Conservation (phyloP, 1,140 invertebrate species). For the Nixonia krombeini region DNA sequence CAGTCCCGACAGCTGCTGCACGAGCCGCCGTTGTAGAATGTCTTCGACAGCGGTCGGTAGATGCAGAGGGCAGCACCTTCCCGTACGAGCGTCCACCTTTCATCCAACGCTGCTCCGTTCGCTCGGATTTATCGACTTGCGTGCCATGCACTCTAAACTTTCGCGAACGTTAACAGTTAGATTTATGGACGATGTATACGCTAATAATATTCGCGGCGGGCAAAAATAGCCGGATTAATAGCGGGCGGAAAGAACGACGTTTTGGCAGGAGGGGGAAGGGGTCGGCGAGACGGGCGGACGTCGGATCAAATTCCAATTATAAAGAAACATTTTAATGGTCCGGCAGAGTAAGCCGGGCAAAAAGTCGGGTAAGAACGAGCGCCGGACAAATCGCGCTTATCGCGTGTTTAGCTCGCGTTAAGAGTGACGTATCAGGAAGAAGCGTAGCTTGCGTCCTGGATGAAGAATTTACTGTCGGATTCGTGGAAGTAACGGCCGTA, state of each 20-base stretch:
- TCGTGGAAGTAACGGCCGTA: constrained; percentile 49
- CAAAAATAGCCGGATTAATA: neutral
- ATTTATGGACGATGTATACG: neutral
- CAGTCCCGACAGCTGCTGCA: neutral
- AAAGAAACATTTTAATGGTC: too few species aligned
- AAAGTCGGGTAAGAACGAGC: neutral
- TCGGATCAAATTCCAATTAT: neutral
- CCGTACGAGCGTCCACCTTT: neutral
- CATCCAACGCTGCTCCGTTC: neutral
- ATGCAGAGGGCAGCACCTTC: constrained; percentile 6
- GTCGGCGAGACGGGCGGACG: too few species aligned
- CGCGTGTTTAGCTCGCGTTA: constrained; percentile 3
- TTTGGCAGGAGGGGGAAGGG: too few species aligned
- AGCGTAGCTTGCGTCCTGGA: constrained; percentile 5
- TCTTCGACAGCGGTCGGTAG: neutral
- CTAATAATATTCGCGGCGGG: neutral
- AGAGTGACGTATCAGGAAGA: constrained; percentile 4
- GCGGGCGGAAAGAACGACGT: too few species aligned
- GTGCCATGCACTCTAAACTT: neutral
- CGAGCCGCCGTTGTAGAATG: neutral
- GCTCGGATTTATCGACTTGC: neutral
- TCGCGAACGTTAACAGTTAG: neutral
- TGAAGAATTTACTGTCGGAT: constrained; percentile 49
- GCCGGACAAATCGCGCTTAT: constrained; percentile 5
- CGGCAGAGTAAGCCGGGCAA: too few species aligned